Base-by-base conservation (phyloP, 1,140 invertebrate species). In the Leucophenga varia region DNA sequence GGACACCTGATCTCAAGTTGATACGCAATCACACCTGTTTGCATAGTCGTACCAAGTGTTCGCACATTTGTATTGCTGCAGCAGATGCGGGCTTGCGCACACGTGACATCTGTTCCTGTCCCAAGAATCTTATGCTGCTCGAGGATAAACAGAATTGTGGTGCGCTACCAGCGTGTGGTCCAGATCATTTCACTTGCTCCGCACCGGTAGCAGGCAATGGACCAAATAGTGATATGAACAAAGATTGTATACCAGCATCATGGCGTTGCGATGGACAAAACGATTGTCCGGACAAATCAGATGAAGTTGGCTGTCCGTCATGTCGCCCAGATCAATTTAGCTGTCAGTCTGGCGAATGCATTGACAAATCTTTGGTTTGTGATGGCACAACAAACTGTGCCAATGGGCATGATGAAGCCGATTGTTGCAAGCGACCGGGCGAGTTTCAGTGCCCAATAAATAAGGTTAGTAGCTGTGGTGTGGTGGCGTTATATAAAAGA, bases 231-330 rank as follows among this genome's bases (percentile, higher is more conserved):
- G 70, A 59, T 49, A 64, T 56, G 63, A 75, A 76, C 18, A 82
- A 81, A 44, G 83, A 87, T 51, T 97, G 94, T 72, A 91, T 97
- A 49, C 91, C 92, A 0, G 75, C 79, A 1, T 79, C 81, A 0
- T 95, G 92, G 91, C 85, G 79, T 58, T 81, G 49, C 57, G 76
- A 75, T 25, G 71, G 71, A 0, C 72, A 75, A 36, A 75, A 70
- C 18, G 55, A 97, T 72, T 97, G 94, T 77, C 77, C 80, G 1
- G 91, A 94, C 72, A 84, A 84, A 13, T 88, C 87, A 3, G 90
- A 93, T 63, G 90, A 94, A 75, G 74, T 82, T 2, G 83, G 82
- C n/a, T 91, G 89, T 63, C 79, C 83, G 1, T 75, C 75, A 1
- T 87, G 86, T 64, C 72, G 61, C 3, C 75, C 76, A 2, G 82